Evolutionary conservation across 2,113 vertebrate species (phyloP).

Genomic region (Apodemus sylvaticus): DNA sequence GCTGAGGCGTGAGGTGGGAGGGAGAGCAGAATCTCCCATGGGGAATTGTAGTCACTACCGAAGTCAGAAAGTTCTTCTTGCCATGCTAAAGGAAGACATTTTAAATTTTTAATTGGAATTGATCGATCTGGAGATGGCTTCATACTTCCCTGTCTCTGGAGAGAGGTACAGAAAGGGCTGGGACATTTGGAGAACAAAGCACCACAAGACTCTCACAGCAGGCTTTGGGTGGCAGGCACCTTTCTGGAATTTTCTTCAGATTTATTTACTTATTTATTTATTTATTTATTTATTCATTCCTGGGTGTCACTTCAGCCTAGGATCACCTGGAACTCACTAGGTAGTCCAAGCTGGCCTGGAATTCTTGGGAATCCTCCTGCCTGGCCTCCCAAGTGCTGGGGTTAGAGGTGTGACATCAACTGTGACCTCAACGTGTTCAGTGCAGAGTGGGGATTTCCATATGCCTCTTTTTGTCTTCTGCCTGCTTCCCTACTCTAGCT

Average conservation of each 20-base stretch:
- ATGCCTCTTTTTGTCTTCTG: neutral
- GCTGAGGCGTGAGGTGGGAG: neutral
- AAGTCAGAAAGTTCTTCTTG: neutral
- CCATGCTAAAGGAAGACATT: neutral
- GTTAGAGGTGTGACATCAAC: neutral
- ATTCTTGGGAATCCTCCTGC: neutral
- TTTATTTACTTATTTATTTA: neutral
- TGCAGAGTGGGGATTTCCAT: conserved; percentile 25
- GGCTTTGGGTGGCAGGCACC: neutral
- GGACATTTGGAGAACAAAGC: neutral
- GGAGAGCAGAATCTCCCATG: neutral
- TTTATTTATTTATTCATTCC: neutral
- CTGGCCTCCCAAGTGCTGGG: neutral
- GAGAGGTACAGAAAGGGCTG: neutral
- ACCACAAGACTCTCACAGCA: neutral
- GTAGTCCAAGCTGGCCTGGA: neutral
- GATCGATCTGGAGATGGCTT: neutral
- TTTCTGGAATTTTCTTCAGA: neutral
- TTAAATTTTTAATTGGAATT: conserved; percentile 4
- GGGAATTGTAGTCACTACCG: neutral
- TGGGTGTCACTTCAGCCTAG: neutral
- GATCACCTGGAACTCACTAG: neutral
- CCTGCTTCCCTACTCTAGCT: neutral
- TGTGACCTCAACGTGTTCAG: neutral
- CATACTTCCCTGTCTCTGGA: neutral